A percentile compares a stretch with the other conserved stretches of the same genome.
Conservation (phyloP, 2,888 invertebrate genomes). For the Caenorhabditis doughertyi region DNA sequence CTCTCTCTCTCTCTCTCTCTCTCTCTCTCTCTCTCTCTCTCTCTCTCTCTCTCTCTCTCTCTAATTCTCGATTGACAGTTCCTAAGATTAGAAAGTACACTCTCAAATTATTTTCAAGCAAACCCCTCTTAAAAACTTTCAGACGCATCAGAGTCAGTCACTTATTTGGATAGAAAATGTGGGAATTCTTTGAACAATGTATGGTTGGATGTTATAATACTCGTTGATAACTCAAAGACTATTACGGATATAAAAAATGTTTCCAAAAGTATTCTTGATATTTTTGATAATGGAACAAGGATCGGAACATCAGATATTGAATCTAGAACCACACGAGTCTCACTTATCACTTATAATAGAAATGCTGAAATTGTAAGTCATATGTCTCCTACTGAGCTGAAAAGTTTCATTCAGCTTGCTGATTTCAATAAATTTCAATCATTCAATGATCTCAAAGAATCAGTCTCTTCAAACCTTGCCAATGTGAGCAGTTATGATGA, state of each 20-base stretch:
- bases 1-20: no score
- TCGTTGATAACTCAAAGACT: conserved; percentile 41
- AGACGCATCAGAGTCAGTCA: not conserved
- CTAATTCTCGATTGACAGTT: not conserved
- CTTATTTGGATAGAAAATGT: conserved; percentile 33
- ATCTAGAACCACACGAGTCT: conserved; percentile 20
- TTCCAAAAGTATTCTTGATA: not conserved
- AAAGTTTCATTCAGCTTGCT: not conserved
- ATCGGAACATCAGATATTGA: conserved; percentile 19
- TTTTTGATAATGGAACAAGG: conserved; percentile 20
- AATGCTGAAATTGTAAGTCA: conserved; percentile 11
- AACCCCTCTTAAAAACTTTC: not conserved
- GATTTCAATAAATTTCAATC: conserved; percentile 6
- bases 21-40: no score
- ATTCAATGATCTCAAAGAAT: not conserved
- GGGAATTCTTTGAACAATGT: conserved; percentile 17
- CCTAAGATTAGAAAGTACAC: no score
- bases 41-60: no score
- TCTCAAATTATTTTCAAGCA: not conserved
- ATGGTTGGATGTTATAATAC: conserved; percentile 43
- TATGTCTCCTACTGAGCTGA: not conserved
- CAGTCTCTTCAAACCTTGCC: not conserved
- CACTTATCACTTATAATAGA: conserved; percentile 5
- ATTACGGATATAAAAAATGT: conserved; percentile 1
- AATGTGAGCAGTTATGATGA: conserved; percentile 7